phyloP scores from a whole-genome alignment of 2,888 invertebrate species.

The Endomychus coccineus region DNA sequence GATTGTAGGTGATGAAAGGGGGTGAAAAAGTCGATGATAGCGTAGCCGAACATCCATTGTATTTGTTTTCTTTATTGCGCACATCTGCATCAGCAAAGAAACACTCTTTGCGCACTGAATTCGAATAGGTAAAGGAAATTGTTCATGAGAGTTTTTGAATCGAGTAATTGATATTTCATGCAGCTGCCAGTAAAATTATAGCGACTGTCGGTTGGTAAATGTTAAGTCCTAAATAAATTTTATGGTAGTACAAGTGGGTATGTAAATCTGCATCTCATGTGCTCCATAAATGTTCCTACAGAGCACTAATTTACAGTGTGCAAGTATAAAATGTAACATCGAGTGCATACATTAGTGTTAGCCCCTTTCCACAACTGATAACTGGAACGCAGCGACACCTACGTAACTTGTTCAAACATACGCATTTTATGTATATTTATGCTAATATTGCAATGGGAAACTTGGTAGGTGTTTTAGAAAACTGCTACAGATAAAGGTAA shows the following conservation, averaged over 20 bases:
- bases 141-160: slow-evolving; percentile 1
- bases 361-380: slow-evolving; percentile 14
- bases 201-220: slow-evolving; percentile 5
- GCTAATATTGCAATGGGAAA: slow-evolving; percentile 15
- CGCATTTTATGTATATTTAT: slow-evolving; percentile 19
- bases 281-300: slow-evolving; percentile 17
- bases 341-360: slow-evolving; percentile 16
- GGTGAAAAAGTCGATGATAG: too few relatives aligned
- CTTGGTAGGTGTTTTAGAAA: slow-evolving; percentile 18
- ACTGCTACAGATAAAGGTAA: slow-evolving; percentile 15
- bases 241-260: slow-evolving; percentile 11
- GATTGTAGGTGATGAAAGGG: too few relatives aligned
- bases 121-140: too few relatives aligned
- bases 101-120: too few relatives aligned
- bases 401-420: slow-evolving; percentile 15
- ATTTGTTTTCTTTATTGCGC: too few relatives aligned
- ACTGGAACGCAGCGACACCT: slow-evolving; percentile 17
- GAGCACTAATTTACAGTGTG: slow-evolving; percentile 17
- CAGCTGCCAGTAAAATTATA: slow-evolving; percentile 6
- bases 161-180: slow-evolving; percentile 14
- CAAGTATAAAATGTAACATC: slow-evolving; percentile 15
- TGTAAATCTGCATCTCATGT: slow-evolving; percentile 15
- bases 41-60: too few relatives aligned
- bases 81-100: too few relatives aligned
- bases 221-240: slow-evolving; percentile 11